phyloP scores from a whole-genome alignment of 2,797 vertebrate species.

The Microctenopoma steveboyesi region DNA sequence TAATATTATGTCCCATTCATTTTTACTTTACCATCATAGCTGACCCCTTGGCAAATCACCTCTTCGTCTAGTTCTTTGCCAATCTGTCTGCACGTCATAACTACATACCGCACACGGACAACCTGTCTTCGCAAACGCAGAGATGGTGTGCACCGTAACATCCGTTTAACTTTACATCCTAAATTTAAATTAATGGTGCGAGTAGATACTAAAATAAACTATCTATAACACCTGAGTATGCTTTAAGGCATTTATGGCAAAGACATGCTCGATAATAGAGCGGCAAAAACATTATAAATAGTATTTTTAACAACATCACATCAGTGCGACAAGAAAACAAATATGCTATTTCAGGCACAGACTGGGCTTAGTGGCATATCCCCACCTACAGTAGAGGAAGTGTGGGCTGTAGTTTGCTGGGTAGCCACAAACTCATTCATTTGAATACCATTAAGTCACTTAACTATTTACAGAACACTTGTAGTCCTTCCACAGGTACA shows the following conservation, averaged over 20 bases:
- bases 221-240: no score
- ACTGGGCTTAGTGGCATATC: constrained; percentile 2
- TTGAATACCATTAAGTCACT: neutral
- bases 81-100: no score
- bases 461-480: neutral
- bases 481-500: neutral
- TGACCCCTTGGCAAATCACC: no score
- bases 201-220: no score
- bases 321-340: neutral
- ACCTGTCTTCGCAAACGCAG: no score
- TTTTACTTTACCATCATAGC: no score
- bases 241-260: neutral
- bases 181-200: no score
- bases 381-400: constrained; percentile 30
- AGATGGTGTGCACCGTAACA: no score
- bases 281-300: neutral
- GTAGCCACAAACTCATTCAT: neutral
- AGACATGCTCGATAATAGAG: neutral
- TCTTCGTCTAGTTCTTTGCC: no score
- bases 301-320: neutral
- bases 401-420: neutral
- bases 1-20: no score
- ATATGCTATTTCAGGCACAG: constrained; percentile 16
- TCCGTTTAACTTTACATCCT: no score
- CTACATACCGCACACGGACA: no score